A percentile compares a stretch with the other conserved stretches of the same genome.
phyloP scores from a whole-genome alignment of 2,797 vertebrate genomes.

The Heteromormyrus szaboi region DNA sequence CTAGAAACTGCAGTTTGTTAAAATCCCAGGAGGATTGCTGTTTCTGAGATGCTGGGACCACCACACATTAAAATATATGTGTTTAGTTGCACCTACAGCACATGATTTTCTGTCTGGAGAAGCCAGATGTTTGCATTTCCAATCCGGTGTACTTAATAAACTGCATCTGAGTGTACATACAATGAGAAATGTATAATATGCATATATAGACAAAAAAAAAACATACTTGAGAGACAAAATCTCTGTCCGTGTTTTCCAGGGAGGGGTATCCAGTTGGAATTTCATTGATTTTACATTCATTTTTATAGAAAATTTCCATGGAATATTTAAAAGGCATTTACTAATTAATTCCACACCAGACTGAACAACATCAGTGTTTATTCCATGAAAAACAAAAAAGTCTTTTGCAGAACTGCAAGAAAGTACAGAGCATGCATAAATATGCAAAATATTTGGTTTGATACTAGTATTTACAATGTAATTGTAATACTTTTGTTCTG shows the following conservation, averaged over 20 bases:
- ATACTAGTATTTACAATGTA: not conserved
- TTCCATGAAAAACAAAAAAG: slow-evolving; percentile 58
- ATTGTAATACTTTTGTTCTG: not conserved
- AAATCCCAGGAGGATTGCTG: not conserved
- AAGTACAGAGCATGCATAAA: not conserved
- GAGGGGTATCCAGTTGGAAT: slow-evolving; percentile 51
- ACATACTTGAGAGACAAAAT: slow-evolving; percentile 53
- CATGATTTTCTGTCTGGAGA: not conserved
- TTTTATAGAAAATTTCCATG: slow-evolving; percentile 54
- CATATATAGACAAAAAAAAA: not conserved
- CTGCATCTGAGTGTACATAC: not conserved
- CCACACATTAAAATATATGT: not conserved
- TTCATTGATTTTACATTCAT: slow-evolving; percentile 46
- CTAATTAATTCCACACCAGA: slow-evolving; percentile 53
- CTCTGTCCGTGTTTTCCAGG: slow-evolving; percentile 43
- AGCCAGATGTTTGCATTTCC: not conserved
- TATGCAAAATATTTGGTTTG: not conserved
- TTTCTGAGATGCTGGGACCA: not conserved
- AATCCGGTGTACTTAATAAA: not conserved
- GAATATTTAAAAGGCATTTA: slow-evolving; percentile 42
- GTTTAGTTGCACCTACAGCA: not conserved
- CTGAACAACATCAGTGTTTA: slow-evolving; percentile 69
- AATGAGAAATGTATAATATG: not conserved
- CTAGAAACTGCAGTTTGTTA: not conserved
- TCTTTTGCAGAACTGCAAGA: slow-evolving; percentile 54